A percentile compares a stretch with the other conserved stretches of the same genome.
phyloP scores from a whole-genome alignment of 2,888 invertebrate genomes.

The Noctuana brunneofusca region DNA sequence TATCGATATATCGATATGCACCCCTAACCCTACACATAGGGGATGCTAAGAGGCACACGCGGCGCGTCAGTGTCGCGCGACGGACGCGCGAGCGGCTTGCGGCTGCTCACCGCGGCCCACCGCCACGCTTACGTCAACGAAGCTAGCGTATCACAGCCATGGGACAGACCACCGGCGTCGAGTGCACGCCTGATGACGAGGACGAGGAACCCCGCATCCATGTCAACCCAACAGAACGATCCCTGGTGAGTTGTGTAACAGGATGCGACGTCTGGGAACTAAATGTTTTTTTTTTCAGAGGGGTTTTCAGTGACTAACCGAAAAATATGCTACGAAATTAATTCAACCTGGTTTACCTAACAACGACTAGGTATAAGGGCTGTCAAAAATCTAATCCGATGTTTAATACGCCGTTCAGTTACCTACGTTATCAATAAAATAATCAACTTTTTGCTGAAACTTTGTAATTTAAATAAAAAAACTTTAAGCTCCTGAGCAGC shows the following conservation, averaged over 20 bases:
- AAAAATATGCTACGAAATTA: not conserved
- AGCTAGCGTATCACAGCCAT: constrained; percentile 58
- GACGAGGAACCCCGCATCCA: constrained; percentile 81
- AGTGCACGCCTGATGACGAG: constrained; percentile 77
- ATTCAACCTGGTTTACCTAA: too few species aligned
- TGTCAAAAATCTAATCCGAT: too few species aligned
- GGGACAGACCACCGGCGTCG: constrained; percentile 80
- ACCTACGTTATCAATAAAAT: too few species aligned
- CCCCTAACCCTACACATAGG: constrained; percentile 52
- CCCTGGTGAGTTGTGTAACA: constrained; percentile 69
- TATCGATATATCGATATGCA: constrained; percentile 38
- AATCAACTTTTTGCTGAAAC: too few species aligned
- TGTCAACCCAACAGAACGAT: constrained; percentile 76
- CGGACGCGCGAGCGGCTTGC: constrained; percentile 75
- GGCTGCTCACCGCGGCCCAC: constrained; percentile 77
- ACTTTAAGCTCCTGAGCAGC: too few species aligned
- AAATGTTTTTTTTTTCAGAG: not conserved
- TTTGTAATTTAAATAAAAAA: too few species aligned
- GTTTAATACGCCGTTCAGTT: too few species aligned
- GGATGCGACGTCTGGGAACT: not conserved
- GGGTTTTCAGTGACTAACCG: not conserved
- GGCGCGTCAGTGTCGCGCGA: constrained; percentile 74
- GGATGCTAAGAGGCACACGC: constrained; percentile 53
- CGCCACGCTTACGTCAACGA: constrained; percentile 51
- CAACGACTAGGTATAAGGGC: too few species aligned